Conservation (phyloP, 2,113 vertebrate genomes). For the Cyphomyrus plagiostoma region DNA sequence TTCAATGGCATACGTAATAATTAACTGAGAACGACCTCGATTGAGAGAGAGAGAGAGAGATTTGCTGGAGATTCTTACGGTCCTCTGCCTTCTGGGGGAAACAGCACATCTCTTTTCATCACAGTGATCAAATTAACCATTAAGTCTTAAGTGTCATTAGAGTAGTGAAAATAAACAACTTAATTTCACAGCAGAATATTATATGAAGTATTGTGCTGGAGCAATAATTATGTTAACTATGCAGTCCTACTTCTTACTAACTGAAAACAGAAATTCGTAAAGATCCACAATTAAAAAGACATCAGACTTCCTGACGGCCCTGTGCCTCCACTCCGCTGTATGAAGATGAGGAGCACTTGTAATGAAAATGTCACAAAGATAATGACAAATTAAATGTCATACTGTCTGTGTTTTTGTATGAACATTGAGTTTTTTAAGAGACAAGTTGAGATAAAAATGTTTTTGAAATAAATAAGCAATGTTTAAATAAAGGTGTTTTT, state of each 20-base stretch:
- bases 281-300: neutral
- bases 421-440: constrained; percentile 15
- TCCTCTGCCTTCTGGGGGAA: neutral
- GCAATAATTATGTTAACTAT: constrained; percentile 18
- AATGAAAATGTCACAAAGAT: neutral
- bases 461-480: constrained; percentile 20
- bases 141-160: neutral
- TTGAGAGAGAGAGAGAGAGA: neutral
- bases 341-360: neutral
- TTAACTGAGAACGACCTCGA: neutral
- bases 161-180: neutral
- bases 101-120: neutral
- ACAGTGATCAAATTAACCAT: neutral
- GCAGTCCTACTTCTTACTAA: constrained; percentile 7
- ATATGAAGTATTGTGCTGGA: neutral
- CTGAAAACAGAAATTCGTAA: neutral
- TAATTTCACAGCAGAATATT: neutral
- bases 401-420: constrained; percentile 11
- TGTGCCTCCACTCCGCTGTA: neutral
- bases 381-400: too few species aligned
- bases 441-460: constrained; percentile 1
- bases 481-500: neutral
- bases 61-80: neutral
- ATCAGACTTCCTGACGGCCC: neutral
- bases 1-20: neutral